Conservation (phyloP, 64 coral and sea anemone species). For the Cladopsammia gracilis region DNA sequence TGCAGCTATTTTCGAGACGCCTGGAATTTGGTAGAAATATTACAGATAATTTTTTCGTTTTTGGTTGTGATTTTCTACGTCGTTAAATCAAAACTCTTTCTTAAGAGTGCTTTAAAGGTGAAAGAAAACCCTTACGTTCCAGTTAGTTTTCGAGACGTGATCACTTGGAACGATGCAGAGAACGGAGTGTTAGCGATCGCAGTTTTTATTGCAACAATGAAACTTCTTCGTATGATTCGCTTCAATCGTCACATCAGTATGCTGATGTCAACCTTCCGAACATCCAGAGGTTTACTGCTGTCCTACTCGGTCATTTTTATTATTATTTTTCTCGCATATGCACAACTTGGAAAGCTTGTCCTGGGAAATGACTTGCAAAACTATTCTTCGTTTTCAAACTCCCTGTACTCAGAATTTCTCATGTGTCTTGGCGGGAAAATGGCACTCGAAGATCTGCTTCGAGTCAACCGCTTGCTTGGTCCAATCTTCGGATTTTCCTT, state of each 20-base stretch:
- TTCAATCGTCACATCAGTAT: slow-evolving; percentile 64
- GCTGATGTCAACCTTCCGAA: slow-evolving; percentile 32
- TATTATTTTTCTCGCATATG: slow-evolving; percentile 64
- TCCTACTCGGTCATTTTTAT: slow-evolving; percentile 63
- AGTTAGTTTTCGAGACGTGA: slow-evolving; percentile 72
- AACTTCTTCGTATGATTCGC: slow-evolving; percentile 64
- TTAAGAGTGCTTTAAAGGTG: slow-evolving; percentile 55
- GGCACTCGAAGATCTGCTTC: slow-evolving; percentile 29
- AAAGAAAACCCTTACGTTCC: slow-evolving; percentile 71
- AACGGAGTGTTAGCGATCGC: slow-evolving; percentile 55
- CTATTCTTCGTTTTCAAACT: slow-evolving; percentile 16
- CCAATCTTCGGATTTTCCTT: slow-evolving; percentile 74
- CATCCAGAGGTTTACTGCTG: slow-evolving; percentile 13
- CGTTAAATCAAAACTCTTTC: slow-evolving; percentile 19
- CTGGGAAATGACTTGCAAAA: slow-evolving; percentile 3
- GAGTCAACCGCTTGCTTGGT: slow-evolving; percentile 60
- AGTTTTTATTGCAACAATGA: slow-evolving; percentile 64
- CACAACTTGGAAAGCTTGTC: slow-evolving; percentile 62
- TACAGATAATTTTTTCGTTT: slow-evolving; percentile 41
- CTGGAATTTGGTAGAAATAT: slow-evolving; percentile 80
- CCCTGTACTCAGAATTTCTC: slow-evolving; percentile 65
- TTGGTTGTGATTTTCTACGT: slow-evolving; percentile 62
- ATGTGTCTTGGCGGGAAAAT: slow-evolving; percentile 85
- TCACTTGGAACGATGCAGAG: slow-evolving; percentile 54
- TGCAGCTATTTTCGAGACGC: slow-evolving; percentile 42